phyloP scores from a whole-genome alignment of 2,113 vertebrate genomes.

The Hypocryptadius cinnamomeus region DNA sequence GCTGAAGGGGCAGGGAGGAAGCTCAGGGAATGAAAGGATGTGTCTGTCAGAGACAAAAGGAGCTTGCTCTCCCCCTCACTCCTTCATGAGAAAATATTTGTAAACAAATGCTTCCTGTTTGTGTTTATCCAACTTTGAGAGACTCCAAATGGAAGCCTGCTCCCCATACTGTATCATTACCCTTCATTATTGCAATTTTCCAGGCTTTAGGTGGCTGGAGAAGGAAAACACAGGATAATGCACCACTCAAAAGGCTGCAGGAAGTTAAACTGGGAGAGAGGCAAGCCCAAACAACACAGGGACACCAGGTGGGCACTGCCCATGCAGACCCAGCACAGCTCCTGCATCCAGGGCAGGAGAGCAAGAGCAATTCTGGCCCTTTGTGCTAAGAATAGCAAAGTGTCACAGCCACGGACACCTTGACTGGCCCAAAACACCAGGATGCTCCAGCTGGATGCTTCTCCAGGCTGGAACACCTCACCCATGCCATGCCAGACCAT shows the following conservation, averaged over 20 bases:
- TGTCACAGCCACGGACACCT: accelerated
- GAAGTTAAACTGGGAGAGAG: not conserved
- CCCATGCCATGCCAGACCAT: not conserved
- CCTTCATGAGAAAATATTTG: not conserved
- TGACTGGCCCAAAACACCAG: accelerated
- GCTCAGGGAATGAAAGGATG: not conserved
- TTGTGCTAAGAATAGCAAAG: not conserved
- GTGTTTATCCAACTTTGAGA: not conserved
- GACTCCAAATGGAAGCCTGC: not conserved
- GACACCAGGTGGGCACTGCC: not conserved
- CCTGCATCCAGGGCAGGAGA: not conserved
- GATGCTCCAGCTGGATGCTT: not conserved
- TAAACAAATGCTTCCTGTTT: conserved; percentile 18
- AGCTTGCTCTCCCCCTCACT: not conserved
- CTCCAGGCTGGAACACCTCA: not conserved
- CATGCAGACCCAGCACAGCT: not conserved
- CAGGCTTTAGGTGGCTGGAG: conserved; percentile 21
- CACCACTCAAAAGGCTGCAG: not conserved
- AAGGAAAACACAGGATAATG: not conserved
- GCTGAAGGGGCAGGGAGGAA: not conserved
- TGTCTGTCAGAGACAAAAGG: not conserved
- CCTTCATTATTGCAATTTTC: conserved; percentile 22
- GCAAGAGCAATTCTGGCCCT: not conserved
- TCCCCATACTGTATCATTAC: conserved; percentile 15
- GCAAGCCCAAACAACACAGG: not conserved